Conservation (phyloP, 35 echinoderm and acorn worm species). For the Patiria miniata region DNA sequence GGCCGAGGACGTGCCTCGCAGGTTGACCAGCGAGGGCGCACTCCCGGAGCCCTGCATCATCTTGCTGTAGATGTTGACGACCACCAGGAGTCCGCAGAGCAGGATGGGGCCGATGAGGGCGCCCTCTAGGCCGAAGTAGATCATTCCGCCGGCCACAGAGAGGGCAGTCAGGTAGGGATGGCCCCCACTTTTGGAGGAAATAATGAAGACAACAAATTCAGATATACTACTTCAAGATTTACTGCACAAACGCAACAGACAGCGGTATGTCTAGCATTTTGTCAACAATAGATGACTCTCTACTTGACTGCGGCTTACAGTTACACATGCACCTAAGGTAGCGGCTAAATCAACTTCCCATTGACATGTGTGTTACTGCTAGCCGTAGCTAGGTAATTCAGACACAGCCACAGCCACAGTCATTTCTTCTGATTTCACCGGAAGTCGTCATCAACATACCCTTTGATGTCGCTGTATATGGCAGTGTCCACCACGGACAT, state of each 20-base stretch:
- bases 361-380: too few species aligned
- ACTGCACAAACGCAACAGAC: too few species aligned
- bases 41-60: conserved; percentile 59
- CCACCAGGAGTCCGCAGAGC: conserved; percentile 80
- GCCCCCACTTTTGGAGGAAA: conserved; percentile 69
- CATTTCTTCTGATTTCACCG: too few species aligned
- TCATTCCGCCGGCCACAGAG: conserved; percentile 90
- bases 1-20: background rate
- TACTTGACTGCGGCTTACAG: too few species aligned
- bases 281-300: too few species aligned
- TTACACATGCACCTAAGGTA: too few species aligned
- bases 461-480: conserved; percentile 95
- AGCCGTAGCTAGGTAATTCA: too few species aligned
- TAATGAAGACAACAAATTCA: background rate
- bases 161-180: conserved; percentile 95
- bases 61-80: conserved; percentile 75
- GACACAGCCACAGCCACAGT: too few species aligned
- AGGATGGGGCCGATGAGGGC: conserved; percentile 94
- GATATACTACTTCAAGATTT: too few species aligned
- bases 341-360: too few species aligned
- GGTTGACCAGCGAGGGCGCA: background rate
- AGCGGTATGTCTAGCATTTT: too few species aligned
- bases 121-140: conserved; percentile 87
- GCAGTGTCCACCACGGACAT: conserved; percentile 86
- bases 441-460: conserved; percentile 52